A percentile compares a stretch with the other conserved stretches of the same genome.
Conservation (phyloP, 35 echinoderm and acorn worm genomes). For the Diadema setosum region DNA sequence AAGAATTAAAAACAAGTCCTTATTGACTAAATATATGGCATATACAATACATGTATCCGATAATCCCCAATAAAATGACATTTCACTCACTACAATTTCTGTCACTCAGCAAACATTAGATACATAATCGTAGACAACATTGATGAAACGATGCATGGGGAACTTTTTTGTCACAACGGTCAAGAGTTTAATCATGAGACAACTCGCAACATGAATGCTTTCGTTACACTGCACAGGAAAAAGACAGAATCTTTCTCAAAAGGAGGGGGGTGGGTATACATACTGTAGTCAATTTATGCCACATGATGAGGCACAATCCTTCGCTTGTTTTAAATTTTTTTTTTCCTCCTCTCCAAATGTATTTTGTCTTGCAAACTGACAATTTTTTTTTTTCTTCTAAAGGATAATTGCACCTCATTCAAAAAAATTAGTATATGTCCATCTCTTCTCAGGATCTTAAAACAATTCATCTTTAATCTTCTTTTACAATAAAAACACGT, state of each 20-base stretch:
- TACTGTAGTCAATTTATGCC: conserved; percentile 18
- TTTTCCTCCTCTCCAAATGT: neutral
- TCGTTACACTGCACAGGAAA: conserved; percentile 34
- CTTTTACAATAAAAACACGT: conserved; percentile 3
- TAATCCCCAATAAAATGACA: no score
- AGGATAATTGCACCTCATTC: conserved; percentile 26
- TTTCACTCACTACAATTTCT: no score
- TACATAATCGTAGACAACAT: no score
- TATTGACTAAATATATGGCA: no score
- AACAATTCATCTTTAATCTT: conserved; percentile 10
- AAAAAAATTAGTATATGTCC: conserved; percentile 4
- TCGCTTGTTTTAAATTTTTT: conserved; percentile 10
- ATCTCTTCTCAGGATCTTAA: conserved; percentile 2
- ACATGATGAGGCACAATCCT: conserved; percentile 7
- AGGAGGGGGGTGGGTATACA: conserved; percentile 28
- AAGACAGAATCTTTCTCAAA: conserved; percentile 30
- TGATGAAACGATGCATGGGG: neutral
- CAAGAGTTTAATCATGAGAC: conserved; percentile 35
- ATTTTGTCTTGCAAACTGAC: neutral
- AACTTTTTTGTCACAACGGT: conserved; percentile 24
- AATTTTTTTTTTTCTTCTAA: neutral
- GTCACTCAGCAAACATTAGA: no score
- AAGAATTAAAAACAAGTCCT: no score
- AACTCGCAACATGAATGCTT: conserved; percentile 34
- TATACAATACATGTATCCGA: no score